A percentile compares a stretch with the other conserved stretches of the same genome.
phyloP scores from a whole-genome alignment of 1,140 invertebrate species.

The Anagrus nilaparvatae region DNA sequence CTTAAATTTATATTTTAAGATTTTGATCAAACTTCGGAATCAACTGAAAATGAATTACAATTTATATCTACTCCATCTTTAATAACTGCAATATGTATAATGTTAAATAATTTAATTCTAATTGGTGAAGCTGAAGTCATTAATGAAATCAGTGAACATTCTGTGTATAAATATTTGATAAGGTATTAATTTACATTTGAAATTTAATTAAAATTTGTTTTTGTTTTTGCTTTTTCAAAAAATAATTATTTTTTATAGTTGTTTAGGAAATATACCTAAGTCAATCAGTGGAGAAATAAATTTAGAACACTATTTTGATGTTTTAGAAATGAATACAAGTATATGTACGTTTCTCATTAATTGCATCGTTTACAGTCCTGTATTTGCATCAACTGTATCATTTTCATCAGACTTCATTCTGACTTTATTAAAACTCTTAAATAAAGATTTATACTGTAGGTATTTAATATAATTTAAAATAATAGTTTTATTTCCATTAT shows the following conservation, averaged over 20 bases:
- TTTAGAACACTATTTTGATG: conserved; percentile 35
- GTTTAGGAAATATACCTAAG: conserved; percentile 29
- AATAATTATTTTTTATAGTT: conserved; percentile 24
- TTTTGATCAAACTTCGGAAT: conserved; percentile 21
- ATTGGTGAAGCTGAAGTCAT: conserved; percentile 32
- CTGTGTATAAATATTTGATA: conserved; percentile 32
- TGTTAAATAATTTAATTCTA: conserved; percentile 40
- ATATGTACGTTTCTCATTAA: conserved; percentile 39
- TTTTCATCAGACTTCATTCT: conserved; percentile 40
- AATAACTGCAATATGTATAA: conserved; percentile 33
- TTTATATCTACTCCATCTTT: conserved; percentile 39
- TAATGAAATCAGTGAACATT: conserved; percentile 31
- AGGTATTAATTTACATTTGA: conserved; percentile 18
- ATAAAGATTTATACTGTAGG: conserved; percentile 40
- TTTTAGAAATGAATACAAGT: conserved; percentile 42
- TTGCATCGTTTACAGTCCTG: conserved; percentile 30
- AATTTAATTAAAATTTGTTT: background rate
- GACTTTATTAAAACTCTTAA: conserved; percentile 36
- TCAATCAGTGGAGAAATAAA: conserved; percentile 25
- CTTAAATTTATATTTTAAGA: conserved; percentile 15
- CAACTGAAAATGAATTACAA: conserved; percentile 21
- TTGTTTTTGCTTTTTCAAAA: no score
- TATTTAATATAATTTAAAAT: conserved; percentile 11
- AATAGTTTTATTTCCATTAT: background rate
- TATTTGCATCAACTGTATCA: conserved; percentile 32